phyloP scores from a whole-genome alignment of 1,140 invertebrate genomes.

The Cephus cinctus region DNA sequence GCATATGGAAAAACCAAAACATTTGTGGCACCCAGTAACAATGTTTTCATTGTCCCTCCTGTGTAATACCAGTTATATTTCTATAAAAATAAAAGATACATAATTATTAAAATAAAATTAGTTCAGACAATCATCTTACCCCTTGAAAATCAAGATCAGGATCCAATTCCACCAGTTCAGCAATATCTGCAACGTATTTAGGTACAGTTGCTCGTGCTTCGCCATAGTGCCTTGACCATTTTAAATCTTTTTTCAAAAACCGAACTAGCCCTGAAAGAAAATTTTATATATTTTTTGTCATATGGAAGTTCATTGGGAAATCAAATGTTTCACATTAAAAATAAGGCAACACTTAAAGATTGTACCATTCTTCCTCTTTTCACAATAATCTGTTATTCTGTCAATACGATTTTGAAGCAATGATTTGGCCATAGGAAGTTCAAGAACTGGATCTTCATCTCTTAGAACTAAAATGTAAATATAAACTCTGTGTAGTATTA shows the following conservation, averaged over 20 bases:
- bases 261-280: slow-evolving; percentile 22
- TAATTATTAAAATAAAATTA: slow-evolving; percentile 6
- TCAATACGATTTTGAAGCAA: slow-evolving; percentile 34
- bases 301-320: slow-evolving; percentile 9
- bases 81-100: slow-evolving; percentile 23
- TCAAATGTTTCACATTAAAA: slow-evolving; percentile 7
- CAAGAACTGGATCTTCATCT: slow-evolving; percentile 30
- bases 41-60: slow-evolving; percentile 39
- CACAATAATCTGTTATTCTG: slow-evolving; percentile 28
- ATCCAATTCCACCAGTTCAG: slow-evolving; percentile 44
- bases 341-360: slow-evolving; percentile 6
- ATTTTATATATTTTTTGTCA: background rate
- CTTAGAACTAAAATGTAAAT: slow-evolving; percentile 22
- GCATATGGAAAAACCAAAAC: slow-evolving; percentile 45
- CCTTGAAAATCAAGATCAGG: slow-evolving; percentile 50
- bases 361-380: slow-evolving; percentile 31
- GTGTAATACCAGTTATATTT: slow-evolving; percentile 52
- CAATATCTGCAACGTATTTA: slow-evolving; percentile 39
- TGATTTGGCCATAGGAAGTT: slow-evolving; percentile 34
- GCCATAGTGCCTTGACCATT: slow-evolving; percentile 20
- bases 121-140: slow-evolving; percentile 23
- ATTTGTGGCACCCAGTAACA: slow-evolving; percentile 27
- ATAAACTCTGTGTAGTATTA: background rate
- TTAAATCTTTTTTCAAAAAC: slow-evolving; percentile 25
- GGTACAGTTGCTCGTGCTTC: slow-evolving; percentile 24